A percentile compares a stretch with the other conserved stretches of the same genome.
Conservation (phyloP, 2,888 invertebrate species). For the Cantharis flavilabris region DNA sequence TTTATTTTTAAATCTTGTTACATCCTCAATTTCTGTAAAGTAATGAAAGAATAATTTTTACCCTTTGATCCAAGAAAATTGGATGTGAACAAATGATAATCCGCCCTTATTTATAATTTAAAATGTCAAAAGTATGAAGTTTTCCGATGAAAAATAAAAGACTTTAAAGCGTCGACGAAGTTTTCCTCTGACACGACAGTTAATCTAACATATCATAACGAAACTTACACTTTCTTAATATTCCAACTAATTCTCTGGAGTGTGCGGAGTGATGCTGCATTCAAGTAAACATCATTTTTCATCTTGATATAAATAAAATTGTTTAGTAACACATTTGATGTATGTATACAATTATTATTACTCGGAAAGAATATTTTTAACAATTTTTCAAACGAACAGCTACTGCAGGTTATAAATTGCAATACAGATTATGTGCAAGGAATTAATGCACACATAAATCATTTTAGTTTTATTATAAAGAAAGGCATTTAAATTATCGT, state of each 20-base stretch:
- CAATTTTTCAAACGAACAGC: not conserved
- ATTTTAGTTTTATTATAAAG: not conserved
- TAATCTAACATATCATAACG: slow-evolving; percentile 21
- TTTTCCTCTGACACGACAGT: slow-evolving; percentile 7
- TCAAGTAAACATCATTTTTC: not conserved
- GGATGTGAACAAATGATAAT: not conserved
- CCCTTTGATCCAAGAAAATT: not conserved
- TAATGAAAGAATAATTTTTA: not conserved
- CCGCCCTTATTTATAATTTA: not conserved
- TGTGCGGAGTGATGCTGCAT: not conserved
- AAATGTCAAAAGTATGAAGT: not conserved
- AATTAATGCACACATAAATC: not conserved
- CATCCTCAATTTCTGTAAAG: not conserved
- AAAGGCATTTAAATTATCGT: not conserved
- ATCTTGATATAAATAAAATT: not conserved
- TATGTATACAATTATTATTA: not conserved
- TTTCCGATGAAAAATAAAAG: not conserved
- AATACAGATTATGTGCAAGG: not conserved
- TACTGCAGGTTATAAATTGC: not conserved
- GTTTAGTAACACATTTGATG: not conserved
- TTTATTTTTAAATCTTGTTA: no score
- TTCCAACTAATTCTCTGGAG: slow-evolving; percentile 10
- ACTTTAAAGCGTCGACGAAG: not conserved
- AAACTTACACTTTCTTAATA: slow-evolving; percentile 12
- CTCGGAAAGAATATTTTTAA: not conserved